A percentile compares a stretch with the other conserved stretches of the same genome.
These are phyloP conservation scores for Leguminivora glycinivorella DNA, from an alignment of 1,140 invertebrate genomes.

Conservation along the genomic window DNA sequence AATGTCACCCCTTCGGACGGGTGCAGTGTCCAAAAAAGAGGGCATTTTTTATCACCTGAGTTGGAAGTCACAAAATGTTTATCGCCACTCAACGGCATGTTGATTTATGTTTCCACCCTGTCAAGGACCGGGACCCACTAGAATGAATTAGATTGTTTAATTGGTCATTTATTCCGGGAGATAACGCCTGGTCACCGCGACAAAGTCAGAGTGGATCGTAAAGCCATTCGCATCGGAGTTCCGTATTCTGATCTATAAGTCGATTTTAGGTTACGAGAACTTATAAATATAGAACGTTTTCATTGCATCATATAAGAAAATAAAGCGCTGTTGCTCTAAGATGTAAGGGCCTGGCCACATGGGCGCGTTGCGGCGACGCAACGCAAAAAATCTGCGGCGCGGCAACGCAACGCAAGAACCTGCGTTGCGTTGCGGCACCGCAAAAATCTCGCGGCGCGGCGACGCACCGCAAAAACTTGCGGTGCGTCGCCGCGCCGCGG, in stretches of 20 bases:
- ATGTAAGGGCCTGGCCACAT: too few species aligned
- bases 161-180: conserved; percentile 76
- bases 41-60: conserved; percentile 74
- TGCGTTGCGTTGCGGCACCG: too few species aligned
- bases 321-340: conserved; percentile 67
- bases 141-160: conserved; percentile 77
- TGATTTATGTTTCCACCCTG: conserved; percentile 76
- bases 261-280: conserved; percentile 2
- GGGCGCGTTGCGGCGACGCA: too few species aligned
- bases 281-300: conserved; percentile 14
- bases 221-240: conserved; percentile 39
- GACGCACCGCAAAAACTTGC: too few species aligned
- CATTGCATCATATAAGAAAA: conserved; percentile 32
- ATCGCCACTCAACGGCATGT: conserved; percentile 74
- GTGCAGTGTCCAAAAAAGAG: conserved; percentile 64
- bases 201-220: conserved; percentile 53
- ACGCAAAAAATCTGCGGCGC: too few species aligned
- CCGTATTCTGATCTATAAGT: not conserved
- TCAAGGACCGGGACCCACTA: conserved; percentile 49
- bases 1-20: conserved; percentile 73
- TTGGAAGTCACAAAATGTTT: conserved; percentile 77
- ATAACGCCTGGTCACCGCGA: conserved; percentile 60
- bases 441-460: too few species aligned
- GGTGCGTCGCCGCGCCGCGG: too few species aligned
- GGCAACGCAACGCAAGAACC: too few species aligned